A percentile compares a stretch with the other conserved stretches of the same genome.
phyloP scores from a whole-genome alignment of 2,888 invertebrate species.

The Athetis lepigone region DNA sequence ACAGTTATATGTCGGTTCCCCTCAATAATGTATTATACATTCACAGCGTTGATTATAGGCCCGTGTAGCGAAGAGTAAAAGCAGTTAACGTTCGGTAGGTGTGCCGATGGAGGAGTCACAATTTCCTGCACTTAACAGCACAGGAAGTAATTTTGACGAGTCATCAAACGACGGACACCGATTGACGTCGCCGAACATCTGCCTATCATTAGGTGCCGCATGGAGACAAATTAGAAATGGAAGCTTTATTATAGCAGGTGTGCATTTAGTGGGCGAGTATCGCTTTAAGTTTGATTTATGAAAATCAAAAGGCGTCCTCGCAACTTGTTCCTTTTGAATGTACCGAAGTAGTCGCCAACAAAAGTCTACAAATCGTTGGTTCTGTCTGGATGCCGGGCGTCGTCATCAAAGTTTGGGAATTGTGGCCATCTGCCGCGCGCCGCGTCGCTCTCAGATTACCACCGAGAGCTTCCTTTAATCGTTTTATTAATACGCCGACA shows the following conservation, averaged over 20 bases:
- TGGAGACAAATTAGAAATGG: conserved; percentile 70
- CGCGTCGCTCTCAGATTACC: conserved; percentile 88
- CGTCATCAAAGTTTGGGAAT: conserved; percentile 89
- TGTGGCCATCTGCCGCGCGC: conserved; percentile 88
- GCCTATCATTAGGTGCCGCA: conserved; percentile 79
- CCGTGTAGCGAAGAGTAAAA: conserved; percentile 65
- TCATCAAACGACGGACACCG: conserved; percentile 88
- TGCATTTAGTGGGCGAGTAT: conserved; percentile 45
- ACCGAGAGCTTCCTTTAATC: conserved; percentile 89
- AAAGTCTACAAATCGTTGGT: conserved; percentile 86
- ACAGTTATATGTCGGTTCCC: conserved; percentile 27
- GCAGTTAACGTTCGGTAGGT: conserved; percentile 83
- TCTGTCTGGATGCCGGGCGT: conserved; percentile 78
- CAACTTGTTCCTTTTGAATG: conserved; percentile 75
- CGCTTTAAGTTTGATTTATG: conserved; percentile 56
- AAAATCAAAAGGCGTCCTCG: conserved; percentile 69
- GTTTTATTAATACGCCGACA: conserved; percentile 90
- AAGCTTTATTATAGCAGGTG: conserved; percentile 62
- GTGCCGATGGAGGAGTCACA: conserved; percentile 88
- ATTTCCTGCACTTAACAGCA: conserved; percentile 90
- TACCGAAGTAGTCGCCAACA: conserved; percentile 77
- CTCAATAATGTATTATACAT: conserved; percentile 36
- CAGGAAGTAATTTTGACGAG: conserved; percentile 90
- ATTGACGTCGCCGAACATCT: conserved; percentile 79
- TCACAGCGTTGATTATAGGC: conserved; percentile 56